Conservation (phyloP, 2,797 vertebrate genomes). For the Thunnus albacares region DNA sequence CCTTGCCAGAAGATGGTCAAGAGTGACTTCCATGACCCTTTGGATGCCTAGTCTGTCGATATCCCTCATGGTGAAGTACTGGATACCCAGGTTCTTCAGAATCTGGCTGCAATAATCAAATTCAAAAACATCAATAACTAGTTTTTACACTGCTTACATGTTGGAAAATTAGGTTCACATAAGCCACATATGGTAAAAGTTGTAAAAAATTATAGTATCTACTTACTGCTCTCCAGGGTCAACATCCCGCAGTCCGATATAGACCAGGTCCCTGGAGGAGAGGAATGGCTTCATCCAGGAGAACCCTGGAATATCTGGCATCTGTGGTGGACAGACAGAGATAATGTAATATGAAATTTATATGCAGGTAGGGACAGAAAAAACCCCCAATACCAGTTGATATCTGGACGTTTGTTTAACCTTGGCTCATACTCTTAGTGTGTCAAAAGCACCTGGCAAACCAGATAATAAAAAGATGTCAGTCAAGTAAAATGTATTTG, state of each 20-base stretch:
- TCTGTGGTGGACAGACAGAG: slow-evolving; percentile 75
- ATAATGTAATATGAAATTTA: background rate
- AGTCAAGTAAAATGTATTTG: background rate
- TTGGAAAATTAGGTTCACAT: background rate
- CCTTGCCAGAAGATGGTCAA: slow-evolving; percentile 94
- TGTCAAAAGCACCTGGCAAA: background rate
- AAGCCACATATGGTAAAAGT: background rate
- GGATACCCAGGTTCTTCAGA: slow-evolving; percentile 95
- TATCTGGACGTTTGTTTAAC: too few species aligned
- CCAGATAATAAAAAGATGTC: background rate
- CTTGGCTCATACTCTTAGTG: background rate
- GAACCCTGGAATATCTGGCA: slow-evolving; percentile 94
- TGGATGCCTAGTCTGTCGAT: slow-evolving; percentile 96
- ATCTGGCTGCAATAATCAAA: slow-evolving; percentile 87
- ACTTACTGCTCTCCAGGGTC: slow-evolving; percentile 97
- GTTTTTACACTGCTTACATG: background rate
- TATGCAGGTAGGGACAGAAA: background rate
- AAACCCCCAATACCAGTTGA: background rate
- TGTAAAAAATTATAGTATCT: background rate
- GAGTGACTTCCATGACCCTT: slow-evolving; percentile 96
- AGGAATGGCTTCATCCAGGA: slow-evolving; percentile 96
- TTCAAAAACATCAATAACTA: background rate
- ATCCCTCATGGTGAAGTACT: slow-evolving; percentile 97
- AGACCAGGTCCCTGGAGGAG: slow-evolving; percentile 91
- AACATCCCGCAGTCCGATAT: slow-evolving; percentile 95